These are phyloP conservation scores for Macrobrachium rosenbergii DNA, from an alignment of 1,140 invertebrate species.

Conservation along the genomic window DNA sequence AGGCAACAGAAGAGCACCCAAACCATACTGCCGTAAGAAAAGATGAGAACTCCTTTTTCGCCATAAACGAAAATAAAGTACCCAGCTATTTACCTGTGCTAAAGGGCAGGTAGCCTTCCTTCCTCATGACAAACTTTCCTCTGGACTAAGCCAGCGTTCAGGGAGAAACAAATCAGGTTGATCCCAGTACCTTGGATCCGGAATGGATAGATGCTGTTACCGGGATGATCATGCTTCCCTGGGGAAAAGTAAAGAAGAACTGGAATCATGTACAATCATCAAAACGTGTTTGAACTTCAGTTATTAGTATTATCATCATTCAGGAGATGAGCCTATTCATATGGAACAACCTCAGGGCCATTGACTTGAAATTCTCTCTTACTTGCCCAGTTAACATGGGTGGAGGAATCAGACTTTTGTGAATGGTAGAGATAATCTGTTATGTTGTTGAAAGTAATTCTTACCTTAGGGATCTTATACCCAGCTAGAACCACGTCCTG, in stretches of 20 bases:
- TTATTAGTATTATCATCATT: too few species aligned
- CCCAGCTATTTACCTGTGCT: background rate
- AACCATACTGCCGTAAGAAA: too few species aligned
- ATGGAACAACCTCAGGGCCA: too few species aligned
- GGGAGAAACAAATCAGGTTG: conserved; percentile 80
- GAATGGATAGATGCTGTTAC: conserved; percentile 89
- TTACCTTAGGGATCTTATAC: conserved; percentile 77
- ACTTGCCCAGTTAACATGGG: too few species aligned
- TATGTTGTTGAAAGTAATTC: conserved; percentile 69
- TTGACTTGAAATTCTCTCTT: too few species aligned
- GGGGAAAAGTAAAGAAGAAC: background rate
- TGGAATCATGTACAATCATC: background rate
- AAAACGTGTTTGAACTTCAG: too few species aligned
- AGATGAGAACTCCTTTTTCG: too few species aligned
- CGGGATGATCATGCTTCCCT: conserved; percentile 80
- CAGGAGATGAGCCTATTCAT: too few species aligned
- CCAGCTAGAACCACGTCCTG: conserved; percentile 79
- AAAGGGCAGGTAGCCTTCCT: conserved; percentile 26
- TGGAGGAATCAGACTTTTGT: too few species aligned
- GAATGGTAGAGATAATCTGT: background rate
- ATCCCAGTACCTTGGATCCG: conserved; percentile 81
- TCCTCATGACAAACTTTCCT: conserved; percentile 73
- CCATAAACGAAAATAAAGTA: too few species aligned
- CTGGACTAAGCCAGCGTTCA: conserved; percentile 78
- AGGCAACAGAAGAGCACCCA: too few species aligned